Conservation (phyloP, 2,797 vertebrate genomes). For the Gallinago solitaria region DNA sequence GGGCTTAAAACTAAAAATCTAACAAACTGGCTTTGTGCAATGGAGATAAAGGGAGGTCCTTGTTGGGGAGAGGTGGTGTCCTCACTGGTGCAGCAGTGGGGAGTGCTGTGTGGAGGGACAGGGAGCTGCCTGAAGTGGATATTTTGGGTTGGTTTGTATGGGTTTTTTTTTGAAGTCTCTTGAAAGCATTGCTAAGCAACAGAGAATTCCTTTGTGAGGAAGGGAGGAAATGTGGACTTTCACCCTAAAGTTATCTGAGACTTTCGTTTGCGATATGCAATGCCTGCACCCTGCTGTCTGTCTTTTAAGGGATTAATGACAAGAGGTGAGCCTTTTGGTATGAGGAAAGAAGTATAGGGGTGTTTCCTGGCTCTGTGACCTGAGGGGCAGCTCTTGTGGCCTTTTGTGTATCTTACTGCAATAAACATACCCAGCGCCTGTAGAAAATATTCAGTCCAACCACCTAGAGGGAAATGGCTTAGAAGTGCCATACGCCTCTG, state of each 20-base stretch:
- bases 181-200: not conserved
- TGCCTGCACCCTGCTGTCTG: not conserved
- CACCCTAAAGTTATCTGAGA: not conserved
- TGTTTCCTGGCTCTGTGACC: not conserved
- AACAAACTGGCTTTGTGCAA: not conserved
- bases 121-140: not conserved
- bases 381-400: not conserved
- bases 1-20: not conserved
- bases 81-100: not conserved
- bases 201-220: not conserved
- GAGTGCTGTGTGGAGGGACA: not conserved
- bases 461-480: not conserved
- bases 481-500: not conserved
- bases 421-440: not conserved
- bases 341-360: not conserved
- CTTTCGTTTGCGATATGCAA: fast-evolving
- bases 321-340: not conserved
- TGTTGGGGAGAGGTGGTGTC: not conserved
- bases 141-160: not conserved
- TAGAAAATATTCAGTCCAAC: not conserved
- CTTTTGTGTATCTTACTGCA: not conserved
- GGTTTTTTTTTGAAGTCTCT: not conserved
- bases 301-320: not conserved
- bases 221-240: not conserved
- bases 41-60: not conserved